Percentiles rank a stretch among this genome's conserved stretches.
Conservation (phyloP, 53 echinoderm and acorn worm species). For the Holothuria leucospilota region DNA sequence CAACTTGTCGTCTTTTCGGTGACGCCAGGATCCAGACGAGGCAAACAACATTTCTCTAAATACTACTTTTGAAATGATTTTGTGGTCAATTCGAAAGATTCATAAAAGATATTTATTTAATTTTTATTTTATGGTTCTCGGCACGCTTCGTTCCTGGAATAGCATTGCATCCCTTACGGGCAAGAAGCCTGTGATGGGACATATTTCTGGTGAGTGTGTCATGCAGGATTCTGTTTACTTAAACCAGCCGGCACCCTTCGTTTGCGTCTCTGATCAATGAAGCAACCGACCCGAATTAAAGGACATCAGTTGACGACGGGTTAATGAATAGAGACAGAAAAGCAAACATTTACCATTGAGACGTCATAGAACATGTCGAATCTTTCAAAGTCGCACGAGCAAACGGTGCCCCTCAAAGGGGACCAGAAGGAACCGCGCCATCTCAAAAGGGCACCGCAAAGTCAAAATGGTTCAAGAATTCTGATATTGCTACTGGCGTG, state of each 20-base stretch:
- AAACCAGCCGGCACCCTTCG: background rate
- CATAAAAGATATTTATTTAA: constrained; percentile 40
- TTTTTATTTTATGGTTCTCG: constrained; percentile 26
- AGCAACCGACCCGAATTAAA: constrained; percentile 22
- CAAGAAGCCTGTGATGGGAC: background rate
- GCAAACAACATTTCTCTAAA: constrained; percentile 32
- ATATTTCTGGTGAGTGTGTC: no score
- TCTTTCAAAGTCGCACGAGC: no score
- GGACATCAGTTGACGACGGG: background rate
- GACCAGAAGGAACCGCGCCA: no score
- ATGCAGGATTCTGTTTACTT: no score
- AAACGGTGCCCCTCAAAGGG: no score
- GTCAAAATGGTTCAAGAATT: no score
- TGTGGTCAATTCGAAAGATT: constrained; percentile 41
- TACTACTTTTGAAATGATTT: constrained; percentile 27
- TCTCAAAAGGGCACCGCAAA: no score
- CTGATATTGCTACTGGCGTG: no score
- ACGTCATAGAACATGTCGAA: no score
- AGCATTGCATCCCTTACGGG: constrained; percentile 36
- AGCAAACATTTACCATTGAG: no score
- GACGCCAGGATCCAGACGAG: constrained; percentile 33
- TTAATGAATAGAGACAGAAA: no score
- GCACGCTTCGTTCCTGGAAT: constrained; percentile 23
- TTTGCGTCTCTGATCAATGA: constrained; percentile 22
- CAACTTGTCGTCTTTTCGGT: background rate